These are phyloP conservation scores for Bombus cullumanus DNA, from an alignment of 1,140 invertebrate species.

Conservation along the genomic window DNA sequence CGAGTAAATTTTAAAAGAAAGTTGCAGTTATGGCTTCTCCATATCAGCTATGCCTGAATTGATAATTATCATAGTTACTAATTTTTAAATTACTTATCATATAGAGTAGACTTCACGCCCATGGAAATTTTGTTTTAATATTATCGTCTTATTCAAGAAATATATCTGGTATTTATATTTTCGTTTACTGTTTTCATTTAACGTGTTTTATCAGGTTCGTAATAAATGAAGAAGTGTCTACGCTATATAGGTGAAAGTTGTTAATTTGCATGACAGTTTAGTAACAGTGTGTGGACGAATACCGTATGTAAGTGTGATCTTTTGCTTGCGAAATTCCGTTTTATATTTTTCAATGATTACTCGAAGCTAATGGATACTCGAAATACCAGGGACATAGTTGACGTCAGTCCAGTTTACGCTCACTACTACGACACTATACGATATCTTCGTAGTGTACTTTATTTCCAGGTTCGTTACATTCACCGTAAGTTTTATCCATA, in stretches of 20 bases:
- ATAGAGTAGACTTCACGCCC: no score
- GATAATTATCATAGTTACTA: no score
- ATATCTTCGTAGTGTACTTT: slow-evolving; percentile 39
- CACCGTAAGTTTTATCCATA: background rate
- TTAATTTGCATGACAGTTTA: background rate
- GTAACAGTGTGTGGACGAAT: background rate
- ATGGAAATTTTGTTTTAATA: no score
- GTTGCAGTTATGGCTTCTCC: no score
- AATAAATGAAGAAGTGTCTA: background rate
- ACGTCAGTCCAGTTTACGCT: slow-evolving; percentile 52
- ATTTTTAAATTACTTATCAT: no score
- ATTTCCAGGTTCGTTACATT: slow-evolving; percentile 34
- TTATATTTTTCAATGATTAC: slow-evolving; percentile 54
- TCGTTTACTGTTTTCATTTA: background rate
- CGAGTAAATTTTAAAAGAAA: no score
- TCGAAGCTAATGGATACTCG: slow-evolving; percentile 51
- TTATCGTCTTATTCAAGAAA: no score
- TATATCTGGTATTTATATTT: background rate
- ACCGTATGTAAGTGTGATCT: slow-evolving; percentile 22
- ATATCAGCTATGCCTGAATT: no score
- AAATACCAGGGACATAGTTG: slow-evolving; percentile 56
- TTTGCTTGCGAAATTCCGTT: slow-evolving; percentile 38
- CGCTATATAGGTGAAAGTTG: background rate
- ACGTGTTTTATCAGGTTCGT: background rate
- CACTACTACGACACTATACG: slow-evolving; percentile 32